Evolutionary conservation across 2,113 vertebrate genomes (phyloP).

Genomic region (Strigops habroptila): DNA sequence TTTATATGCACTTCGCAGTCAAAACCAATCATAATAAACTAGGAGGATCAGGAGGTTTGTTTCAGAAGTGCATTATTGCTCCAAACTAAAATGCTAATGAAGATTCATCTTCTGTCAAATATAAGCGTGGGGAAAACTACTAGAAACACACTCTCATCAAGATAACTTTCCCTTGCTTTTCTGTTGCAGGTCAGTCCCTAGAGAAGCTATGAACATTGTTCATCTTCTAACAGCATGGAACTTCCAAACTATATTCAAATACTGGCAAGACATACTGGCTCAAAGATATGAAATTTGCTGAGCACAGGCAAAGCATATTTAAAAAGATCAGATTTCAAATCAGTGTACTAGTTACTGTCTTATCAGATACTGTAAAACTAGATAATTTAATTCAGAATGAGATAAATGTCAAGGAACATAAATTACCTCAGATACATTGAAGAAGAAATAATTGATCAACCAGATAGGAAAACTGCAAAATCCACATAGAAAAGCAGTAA

Average conservation of each 20-base stretch:
- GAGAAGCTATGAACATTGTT: background rate
- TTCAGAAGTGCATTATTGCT: background rate
- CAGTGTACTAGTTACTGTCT: background rate
- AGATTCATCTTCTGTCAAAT: background rate
- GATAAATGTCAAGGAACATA: background rate
- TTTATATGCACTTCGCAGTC: background rate
- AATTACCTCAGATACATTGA: background rate
- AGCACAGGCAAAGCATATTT: background rate
- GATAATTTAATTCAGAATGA: background rate
- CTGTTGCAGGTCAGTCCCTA: background rate
- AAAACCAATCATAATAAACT: background rate
- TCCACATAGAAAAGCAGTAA: background rate
- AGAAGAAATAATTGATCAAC: background rate
- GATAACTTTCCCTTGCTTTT: background rate
- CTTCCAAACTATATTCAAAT: background rate
- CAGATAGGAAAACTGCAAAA: background rate
- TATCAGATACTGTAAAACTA: background rate
- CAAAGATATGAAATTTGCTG: background rate
- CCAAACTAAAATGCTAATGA: background rate
- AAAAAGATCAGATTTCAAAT: background rate
- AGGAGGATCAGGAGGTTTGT: background rate
- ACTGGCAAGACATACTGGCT: background rate
- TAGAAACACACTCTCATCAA: background rate
- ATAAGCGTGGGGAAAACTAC: background rate
- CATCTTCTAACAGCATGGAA: background rate